Base-by-base conservation (phyloP, 2,888 invertebrate genomes). In the Micoletzkya japonica region DNA sequence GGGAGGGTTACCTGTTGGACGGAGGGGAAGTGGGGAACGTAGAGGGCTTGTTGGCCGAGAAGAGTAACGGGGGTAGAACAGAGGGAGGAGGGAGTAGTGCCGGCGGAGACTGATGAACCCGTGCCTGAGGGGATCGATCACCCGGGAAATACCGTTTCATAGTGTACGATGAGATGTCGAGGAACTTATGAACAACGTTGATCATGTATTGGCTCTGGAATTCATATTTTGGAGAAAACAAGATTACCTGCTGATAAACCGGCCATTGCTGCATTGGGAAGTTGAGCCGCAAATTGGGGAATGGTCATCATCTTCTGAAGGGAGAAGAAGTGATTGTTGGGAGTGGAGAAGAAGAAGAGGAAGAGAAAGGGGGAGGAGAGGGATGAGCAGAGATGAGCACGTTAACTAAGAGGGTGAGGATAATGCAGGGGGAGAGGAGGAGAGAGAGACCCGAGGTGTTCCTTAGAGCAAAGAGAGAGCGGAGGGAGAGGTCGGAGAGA, bases 61-160 rank as follows among this genome's bases (percentile, higher is more conserved):
- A 74, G 36, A 2, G 70, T 70, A 24, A 74, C 74, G 10, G 74
- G 76, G 17, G 74, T 75, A 17, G 75, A 74, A 57, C 75, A 75
- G 44, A 75, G 70, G 24, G 75, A 75, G 56, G 58, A 70, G 26
- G 74, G 71, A 20, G 74, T 70, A 17, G 74, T 74, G 17, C 74
- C 74, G 36, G 59, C 72, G 2, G 73, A 73, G n/a, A n/a, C n/a
- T n/a, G n/a, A n/a, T n/a, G n/a, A n/a, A n/a, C n/a, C n/a, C n/a
- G n/a, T n/a, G n/a, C n/a, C n/a, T n/a, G n/a, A n/a, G n/a, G n/a
- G n/a, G n/a, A n/a, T n/a, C n/a, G n/a, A n/a, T n/a, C n/a, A n/a
- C n/a, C n/a, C n/a, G n/a, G n/a, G n/a, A n/a, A n/a, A n/a, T n/a
- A n/a, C n/a, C n/a, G n/a, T n/a, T n/a, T n/a, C n/a, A n/a, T n/a